Conservation (phyloP, 2,113 vertebrate genomes). For the Cyprinus carpio region DNA sequence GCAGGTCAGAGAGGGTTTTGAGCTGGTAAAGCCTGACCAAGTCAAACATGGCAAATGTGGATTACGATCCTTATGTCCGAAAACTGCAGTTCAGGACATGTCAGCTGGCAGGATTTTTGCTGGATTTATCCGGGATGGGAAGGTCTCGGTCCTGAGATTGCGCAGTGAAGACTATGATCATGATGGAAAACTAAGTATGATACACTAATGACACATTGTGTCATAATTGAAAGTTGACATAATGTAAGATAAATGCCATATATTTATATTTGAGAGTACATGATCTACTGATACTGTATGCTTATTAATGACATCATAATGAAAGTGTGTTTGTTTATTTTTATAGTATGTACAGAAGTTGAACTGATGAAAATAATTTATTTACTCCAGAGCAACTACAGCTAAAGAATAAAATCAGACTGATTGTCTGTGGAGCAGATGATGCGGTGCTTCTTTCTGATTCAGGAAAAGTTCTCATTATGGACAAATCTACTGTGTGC, state of each 20-base stretch:
- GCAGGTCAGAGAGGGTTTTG: conserved; percentile 14
- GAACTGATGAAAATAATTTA: background rate
- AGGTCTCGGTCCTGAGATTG: conserved; percentile 15
- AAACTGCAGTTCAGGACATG: conserved; percentile 30
- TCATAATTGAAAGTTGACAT: background rate
- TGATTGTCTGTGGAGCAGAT: conserved; percentile 38
- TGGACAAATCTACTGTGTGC: conserved; percentile 22
- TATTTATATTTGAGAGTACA: background rate
- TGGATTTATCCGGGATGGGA: conserved; percentile 47
- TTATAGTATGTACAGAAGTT: background rate
- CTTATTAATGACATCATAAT: no score
- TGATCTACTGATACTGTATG: background rate
- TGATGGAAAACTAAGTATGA: conserved; percentile 35
- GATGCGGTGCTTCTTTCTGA: conserved; percentile 34
- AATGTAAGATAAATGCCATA: background rate
- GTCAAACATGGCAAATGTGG: conserved; percentile 16
- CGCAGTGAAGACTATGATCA: background rate
- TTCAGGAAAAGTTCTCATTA: conserved; percentile 28
- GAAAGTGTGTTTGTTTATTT: background rate
- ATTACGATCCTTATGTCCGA: background rate
- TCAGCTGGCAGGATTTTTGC: conserved; percentile 17
- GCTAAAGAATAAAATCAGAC: conserved; percentile 33
- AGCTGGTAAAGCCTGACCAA: background rate
- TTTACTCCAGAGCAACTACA: background rate
- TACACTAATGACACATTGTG: background rate